These are phyloP conservation scores for Myiothlypis coronata DNA, from an alignment of 2,797 vertebrate species.

Conservation along the genomic window DNA sequence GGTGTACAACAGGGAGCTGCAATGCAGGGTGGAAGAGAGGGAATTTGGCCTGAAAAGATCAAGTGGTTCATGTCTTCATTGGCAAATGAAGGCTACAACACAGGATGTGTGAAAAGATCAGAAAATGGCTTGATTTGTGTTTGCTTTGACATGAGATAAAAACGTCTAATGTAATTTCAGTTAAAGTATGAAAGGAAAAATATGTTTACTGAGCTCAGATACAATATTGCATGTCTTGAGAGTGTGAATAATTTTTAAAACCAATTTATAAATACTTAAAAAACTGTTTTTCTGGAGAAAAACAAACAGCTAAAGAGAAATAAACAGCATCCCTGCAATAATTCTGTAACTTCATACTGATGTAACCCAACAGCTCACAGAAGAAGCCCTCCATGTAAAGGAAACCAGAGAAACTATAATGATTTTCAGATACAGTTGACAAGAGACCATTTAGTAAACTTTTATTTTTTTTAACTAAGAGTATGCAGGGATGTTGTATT, in stretches of 20 bases:
- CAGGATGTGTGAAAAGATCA: slow-evolving; percentile 4
- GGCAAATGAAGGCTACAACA: neutral
- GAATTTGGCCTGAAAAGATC: slow-evolving; percentile 33
- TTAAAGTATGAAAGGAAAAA: slow-evolving; percentile 11
- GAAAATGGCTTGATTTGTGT: slow-evolving; percentile 19
- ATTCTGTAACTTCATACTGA: slow-evolving; percentile 70
- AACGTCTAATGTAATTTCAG: neutral
- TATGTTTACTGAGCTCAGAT: slow-evolving; percentile 17
- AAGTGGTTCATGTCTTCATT: slow-evolving; percentile 30
- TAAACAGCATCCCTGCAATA: slow-evolving; percentile 53
- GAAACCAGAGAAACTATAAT: slow-evolving; percentile 78
- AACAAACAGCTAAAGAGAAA: slow-evolving; percentile 34
- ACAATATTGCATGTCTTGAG: neutral
- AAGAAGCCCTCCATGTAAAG: slow-evolving; percentile 68
- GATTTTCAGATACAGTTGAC: slow-evolving; percentile 86
- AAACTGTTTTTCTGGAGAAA: slow-evolving; percentile 18
- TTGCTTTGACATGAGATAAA: slow-evolving; percentile 10
- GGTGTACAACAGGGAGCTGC: neutral
- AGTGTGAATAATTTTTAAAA: slow-evolving; percentile 25
- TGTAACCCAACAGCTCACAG: slow-evolving; percentile 69
- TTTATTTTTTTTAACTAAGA: slow-evolving; percentile 86
- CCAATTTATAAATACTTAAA: slow-evolving; percentile 50
- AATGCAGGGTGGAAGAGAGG: neutral
- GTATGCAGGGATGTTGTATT: slow-evolving; percentile 81
- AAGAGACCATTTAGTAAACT: slow-evolving; percentile 88